Conservation (phyloP, 53 echinoderm and acorn worm species). For the Echinometra lucunter region DNA sequence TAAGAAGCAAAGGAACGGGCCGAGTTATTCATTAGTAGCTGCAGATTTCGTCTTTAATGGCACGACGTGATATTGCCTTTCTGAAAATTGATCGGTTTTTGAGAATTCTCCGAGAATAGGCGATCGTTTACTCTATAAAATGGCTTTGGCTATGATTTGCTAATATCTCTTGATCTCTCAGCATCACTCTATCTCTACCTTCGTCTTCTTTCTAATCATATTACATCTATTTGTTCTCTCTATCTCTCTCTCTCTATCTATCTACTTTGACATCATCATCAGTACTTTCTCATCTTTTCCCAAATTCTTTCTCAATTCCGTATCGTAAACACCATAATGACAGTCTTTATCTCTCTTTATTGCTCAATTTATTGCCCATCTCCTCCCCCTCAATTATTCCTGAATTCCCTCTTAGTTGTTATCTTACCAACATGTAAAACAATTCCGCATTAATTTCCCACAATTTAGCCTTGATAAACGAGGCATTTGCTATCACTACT, state of each 20-base stretch:
- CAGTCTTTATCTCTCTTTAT: neutral
- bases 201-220: neutral
- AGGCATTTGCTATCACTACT: neutral
- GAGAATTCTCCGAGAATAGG: neutral
- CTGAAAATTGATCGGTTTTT: slow-evolving; percentile 10
- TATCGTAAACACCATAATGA: neutral
- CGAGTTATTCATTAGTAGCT: slow-evolving; percentile 38
- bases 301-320: neutral
- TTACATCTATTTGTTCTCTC: neutral
- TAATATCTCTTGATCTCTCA: neutral
- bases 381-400: slow-evolving; percentile 5
- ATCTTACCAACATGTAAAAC: neutral
- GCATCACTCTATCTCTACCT: neutral
- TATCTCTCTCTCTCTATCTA: too few species aligned
- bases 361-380: neutral
- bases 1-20: neutral
- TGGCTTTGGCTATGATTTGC: neutral
- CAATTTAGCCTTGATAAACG: neutral
- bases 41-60: slow-evolving; percentile 36
- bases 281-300: neutral
- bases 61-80: slow-evolving; percentile 32
- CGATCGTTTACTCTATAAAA: slow-evolving; percentile 28
- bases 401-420: neutral
- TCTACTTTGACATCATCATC: neutral
- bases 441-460: neutral